Evolutionary conservation across 2,888 invertebrate species (phyloP).

Genomic region (Drosophila mulleri): DNA sequence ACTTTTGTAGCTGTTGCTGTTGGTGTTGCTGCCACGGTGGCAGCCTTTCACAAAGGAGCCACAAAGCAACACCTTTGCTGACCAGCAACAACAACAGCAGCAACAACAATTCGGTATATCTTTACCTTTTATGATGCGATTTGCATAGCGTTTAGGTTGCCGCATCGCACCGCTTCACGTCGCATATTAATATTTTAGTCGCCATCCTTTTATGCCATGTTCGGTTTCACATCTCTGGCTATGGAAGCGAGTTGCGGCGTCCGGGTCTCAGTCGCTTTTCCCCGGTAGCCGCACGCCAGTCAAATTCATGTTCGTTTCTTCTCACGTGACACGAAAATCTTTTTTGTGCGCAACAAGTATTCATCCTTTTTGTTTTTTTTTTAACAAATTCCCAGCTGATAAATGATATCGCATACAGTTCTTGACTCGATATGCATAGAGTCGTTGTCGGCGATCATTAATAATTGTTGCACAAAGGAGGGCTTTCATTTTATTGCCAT

Average conservation of each 20-base stretch:
- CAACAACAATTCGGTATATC: conserved; percentile 48
- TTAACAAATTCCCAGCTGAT: conserved; percentile 79
- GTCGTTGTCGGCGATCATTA: conserved; percentile 71
- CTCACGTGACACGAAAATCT: conserved; percentile 83
- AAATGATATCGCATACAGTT: conserved; percentile 80
- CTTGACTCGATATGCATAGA: conserved; percentile 75
- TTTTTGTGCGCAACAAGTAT: conserved; percentile 83
- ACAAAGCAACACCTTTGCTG: conserved; percentile 65
- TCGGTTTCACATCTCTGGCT: conserved; percentile 67
- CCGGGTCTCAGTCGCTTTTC: conserved; percentile 32
- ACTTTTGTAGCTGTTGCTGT: background rate
- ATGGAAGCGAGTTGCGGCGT: background rate
- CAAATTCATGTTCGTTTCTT: conserved; percentile 45
- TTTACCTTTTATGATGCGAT: conserved; percentile 71
- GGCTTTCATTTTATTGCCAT: conserved; percentile 18
- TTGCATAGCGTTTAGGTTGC: conserved; percentile 78
- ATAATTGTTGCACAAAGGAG: conserved; percentile 68
- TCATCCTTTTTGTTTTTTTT: conserved; percentile 65
- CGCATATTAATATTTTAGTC: conserved; percentile 77
- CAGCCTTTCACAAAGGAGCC: conserved; percentile 54
- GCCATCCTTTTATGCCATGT: conserved; percentile 76
- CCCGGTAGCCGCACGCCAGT: conserved; percentile 62
- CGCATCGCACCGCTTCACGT: conserved; percentile 55
- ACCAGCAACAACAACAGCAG: conserved; percentile 27
- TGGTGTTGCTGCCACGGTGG: conserved; percentile 20